Evolutionary conservation across 2,888 invertebrate genomes (phyloP).

Genomic region (Pheosia gnoma): DNA sequence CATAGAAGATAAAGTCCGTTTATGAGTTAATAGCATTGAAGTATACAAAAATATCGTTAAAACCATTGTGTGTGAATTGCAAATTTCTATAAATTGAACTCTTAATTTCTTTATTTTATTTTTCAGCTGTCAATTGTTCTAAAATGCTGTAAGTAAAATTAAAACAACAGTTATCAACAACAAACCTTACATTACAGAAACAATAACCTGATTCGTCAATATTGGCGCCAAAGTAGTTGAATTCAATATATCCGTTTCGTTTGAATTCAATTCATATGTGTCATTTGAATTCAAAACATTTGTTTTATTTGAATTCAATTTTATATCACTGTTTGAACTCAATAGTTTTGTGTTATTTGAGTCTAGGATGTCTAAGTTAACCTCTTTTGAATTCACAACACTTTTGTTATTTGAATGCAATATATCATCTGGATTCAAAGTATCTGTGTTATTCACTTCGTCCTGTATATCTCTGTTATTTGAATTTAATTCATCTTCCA

Average conservation of each 20-base stretch:
- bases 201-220: conserved; percentile 47
- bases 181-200: conserved; percentile 40
- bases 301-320: not conserved
- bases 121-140: conserved; percentile 7
- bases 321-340: not conserved
- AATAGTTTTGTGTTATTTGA: not conserved
- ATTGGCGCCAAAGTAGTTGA: conserved; percentile 28
- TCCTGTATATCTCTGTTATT: not conserved
- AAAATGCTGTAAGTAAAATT: conserved; percentile 5
- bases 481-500: not conserved
- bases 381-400: not conserved
- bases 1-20: no score
- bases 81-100: no score
- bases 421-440: not conserved
- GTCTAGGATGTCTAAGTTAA: not conserved
- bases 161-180: conserved; percentile 30
- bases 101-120: not conserved
- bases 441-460: not conserved
- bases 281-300: conserved; percentile 5
- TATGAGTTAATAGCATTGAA: no score
- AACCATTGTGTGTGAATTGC: no score
- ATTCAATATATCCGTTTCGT: conserved; percentile 8
- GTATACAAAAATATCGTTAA: no score
- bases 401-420: not conserved
- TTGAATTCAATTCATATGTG: not conserved